Percentiles rank a stretch among this genome's conserved stretches.
Conservation (phyloP, 2,113 vertebrate species). For the Seriola quinqueradiata region DNA sequence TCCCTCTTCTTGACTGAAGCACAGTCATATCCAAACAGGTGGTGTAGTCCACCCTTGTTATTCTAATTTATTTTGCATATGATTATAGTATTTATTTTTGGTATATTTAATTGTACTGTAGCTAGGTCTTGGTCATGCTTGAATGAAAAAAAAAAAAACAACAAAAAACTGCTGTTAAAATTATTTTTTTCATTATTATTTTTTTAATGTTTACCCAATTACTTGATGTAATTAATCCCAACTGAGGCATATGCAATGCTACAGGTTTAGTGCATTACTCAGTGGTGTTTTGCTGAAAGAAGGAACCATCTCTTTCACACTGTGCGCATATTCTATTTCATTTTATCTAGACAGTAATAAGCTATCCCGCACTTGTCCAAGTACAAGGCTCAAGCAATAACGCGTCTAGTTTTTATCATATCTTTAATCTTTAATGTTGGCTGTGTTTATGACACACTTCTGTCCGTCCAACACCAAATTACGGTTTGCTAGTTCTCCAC, state of each 20-base stretch:
- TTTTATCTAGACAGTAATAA: conserved; percentile 74
- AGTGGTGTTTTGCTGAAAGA: conserved; percentile 49
- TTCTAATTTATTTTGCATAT: conserved; percentile 81
- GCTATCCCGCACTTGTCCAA: conserved; percentile 75
- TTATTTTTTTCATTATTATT: background rate
- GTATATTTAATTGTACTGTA: conserved; percentile 78
- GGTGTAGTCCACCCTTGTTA: conserved; percentile 50
- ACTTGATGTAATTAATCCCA: conserved; percentile 41
- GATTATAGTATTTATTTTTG: conserved; percentile 81
- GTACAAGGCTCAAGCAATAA: conserved; percentile 84
- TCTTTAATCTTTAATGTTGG: conserved; percentile 43
- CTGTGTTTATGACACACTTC: conserved; percentile 46
- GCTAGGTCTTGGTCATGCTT: conserved; percentile 67
- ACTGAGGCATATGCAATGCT: conserved; percentile 50
- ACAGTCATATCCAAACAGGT: conserved; percentile 60
- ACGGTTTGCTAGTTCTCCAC: conserved; percentile 62
- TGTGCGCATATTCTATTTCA: conserved; percentile 30
- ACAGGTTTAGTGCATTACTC: conserved; percentile 37
- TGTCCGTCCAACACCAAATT: conserved; percentile 73
- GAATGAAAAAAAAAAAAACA: conserved; percentile 43
- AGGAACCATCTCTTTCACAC: conserved; percentile 45
- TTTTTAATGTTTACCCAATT: conserved; percentile 39
- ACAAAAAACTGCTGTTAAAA: conserved; percentile 1
- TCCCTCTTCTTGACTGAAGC: conserved; percentile 49
- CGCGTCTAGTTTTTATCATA: conserved; percentile 48